These are phyloP conservation scores for Onthophagus sagittarius DNA, from an alignment of 2,888 invertebrate genomes.

Conservation along the genomic window DNA sequence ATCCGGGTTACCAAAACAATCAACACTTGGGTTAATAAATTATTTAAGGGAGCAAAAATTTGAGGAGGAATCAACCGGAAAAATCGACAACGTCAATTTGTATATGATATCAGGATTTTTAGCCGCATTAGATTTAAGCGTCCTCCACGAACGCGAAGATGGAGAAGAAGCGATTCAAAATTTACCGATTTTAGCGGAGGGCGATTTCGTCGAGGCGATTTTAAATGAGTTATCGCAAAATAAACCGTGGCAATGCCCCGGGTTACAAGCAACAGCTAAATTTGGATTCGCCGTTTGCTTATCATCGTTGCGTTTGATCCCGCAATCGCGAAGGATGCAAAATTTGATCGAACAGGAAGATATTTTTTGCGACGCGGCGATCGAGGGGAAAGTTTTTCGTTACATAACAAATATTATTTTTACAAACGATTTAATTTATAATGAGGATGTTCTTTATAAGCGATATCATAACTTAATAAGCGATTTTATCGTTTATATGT, in stretches of 20 bases:
- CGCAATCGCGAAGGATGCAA: constrained; percentile 54
- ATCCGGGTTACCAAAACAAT: constrained; percentile 61
- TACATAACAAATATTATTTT: constrained; percentile 72
- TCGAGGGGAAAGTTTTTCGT: constrained; percentile 74
- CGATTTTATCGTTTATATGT: constrained; percentile 91
- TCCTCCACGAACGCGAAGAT: constrained; percentile 71
- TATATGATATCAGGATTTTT: constrained; percentile 79
- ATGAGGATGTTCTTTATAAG: constrained; percentile 77
- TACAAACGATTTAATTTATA: constrained; percentile 63
- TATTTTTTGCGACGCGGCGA: constrained; percentile 71
- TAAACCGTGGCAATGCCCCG: constrained; percentile 54
- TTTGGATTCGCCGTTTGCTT: constrained; percentile 70
- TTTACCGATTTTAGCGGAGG: constrained; percentile 62
- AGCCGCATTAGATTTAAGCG: constrained; percentile 78
- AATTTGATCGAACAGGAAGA: constrained; percentile 74
- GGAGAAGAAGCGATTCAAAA: constrained; percentile 68
- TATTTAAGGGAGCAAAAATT: constrained; percentile 47
- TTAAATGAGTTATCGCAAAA: constrained; percentile 52
- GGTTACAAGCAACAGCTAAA: constrained; percentile 59
- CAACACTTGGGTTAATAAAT: constrained; percentile 61
- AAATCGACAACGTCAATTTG: constrained; percentile 73
- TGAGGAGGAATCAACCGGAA: constrained; percentile 61
- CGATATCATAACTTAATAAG: constrained; percentile 81
- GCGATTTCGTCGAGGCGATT: constrained; percentile 54
- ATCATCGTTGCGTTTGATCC: constrained; percentile 58